Base-by-base conservation (phyloP, 1,140 invertebrate species). In the Stegodyphus dumicola region DNA sequence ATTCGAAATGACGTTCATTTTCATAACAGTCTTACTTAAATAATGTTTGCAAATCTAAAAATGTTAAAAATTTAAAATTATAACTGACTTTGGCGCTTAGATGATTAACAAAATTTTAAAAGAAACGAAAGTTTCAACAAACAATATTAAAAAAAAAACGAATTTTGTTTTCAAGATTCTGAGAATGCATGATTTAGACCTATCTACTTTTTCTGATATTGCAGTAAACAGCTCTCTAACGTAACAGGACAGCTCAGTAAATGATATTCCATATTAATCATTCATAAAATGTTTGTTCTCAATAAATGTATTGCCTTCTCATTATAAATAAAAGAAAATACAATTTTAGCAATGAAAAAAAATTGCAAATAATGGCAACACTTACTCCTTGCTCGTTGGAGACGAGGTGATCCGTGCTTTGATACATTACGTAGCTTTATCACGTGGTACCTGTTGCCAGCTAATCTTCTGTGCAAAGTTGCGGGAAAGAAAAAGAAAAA, bases 381-480 rank as follows among this genome's bases (percentile, higher is more conserved):
- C 80, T 67, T 60, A 83, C 80, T 71, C 80, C 80, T 75, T 83
- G 80, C 51, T 83, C 80, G n/a, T 75, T 83, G 11, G 80, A 54
- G 33, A 83, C 80, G 17, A 83, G 80, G 9, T 74, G 70, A 75
- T 83, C 80, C 18, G 80, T 83, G 64, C 80, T 83, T 71, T 83
- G 80, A 83, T 83, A 83, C 80, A 83, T 83, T 17, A 60, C 56
- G 53, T n/a, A 65, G 33, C 10, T 2, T 4, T 9, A 64, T 56
- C 80, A 75, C 80, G 80, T 74, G 49, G 52, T 70, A 6, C 15
- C n/a, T 66, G 53, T 70, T 53, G 66, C 52, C 66, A 52, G 66
- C 33, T 53, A 51, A 64, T 33, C 33, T n/a, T 11, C 10, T 15
- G 53, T n/a, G 33, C 33, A 60, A 54, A n/a, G 53, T 48, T 69